Percentiles rank a stretch among this genome's conserved stretches.
These are phyloP conservation scores for Torymus tubicola DNA, from an alignment of 2,888 invertebrate species.

Conservation along the genomic window DNA sequence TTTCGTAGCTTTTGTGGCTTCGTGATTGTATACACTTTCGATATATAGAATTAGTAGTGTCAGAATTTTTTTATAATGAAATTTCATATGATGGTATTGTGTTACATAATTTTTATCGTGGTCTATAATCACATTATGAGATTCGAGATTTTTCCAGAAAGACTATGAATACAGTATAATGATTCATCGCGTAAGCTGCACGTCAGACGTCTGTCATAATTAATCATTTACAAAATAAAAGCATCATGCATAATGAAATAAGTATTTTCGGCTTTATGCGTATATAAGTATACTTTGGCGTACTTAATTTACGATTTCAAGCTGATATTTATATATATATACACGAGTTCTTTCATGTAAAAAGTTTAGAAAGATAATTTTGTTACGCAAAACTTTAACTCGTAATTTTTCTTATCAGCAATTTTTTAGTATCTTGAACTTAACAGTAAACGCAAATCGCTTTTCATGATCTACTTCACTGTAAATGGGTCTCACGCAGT, in stretches of 20 bases:
- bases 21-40: neutral
- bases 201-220: no score
- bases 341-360: neutral
- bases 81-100: neutral
- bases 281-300: no score
- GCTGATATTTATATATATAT: no score
- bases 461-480: neutral
- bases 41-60: neutral
- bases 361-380: neutral
- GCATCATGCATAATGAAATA: no score
- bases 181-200: no score
- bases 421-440: neutral
- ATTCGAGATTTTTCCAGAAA: neutral
- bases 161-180: no score
- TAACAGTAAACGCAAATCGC: neutral
- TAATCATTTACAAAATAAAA: no score
- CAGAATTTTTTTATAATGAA: neutral
- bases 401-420: constrained; percentile 6
- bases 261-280: no score
- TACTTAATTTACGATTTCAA: no score
- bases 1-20: constrained; percentile 5
- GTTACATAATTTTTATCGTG: neutral
- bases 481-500: no score
- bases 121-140: neutral
- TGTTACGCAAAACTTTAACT: neutral